Conservation (phyloP, 2,797 vertebrate genomes). For the Sciurus vulgaris region DNA sequence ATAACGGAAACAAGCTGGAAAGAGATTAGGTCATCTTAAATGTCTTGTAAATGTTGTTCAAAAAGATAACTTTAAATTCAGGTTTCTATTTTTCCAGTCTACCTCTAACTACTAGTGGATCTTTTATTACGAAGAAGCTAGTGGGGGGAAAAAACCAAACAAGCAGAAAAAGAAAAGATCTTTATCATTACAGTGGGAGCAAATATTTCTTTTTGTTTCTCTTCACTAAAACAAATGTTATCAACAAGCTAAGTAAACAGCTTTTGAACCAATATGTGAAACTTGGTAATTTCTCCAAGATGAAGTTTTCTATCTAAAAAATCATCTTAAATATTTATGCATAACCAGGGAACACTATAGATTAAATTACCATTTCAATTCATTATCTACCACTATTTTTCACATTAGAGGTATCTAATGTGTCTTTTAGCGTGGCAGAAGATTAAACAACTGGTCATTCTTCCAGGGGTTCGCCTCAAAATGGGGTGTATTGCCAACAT, state of each 20-base stretch:
- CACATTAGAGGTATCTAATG: neutral
- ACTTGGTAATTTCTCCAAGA: conserved; percentile 44
- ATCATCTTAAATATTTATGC: neutral
- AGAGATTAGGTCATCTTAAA: neutral
- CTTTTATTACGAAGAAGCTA: conserved; percentile 14
- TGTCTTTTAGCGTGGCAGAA: neutral
- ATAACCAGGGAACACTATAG: neutral
- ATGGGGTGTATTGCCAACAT: neutral
- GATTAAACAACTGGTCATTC: neutral
- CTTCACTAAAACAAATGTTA: conserved; percentile 69
- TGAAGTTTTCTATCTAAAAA: conserved; percentile 54
- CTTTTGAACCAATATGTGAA: conserved; percentile 59
- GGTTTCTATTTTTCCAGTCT: conserved; percentile 32
- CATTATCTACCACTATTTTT: neutral
- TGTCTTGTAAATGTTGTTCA: conserved; percentile 17
- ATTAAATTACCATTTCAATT: neutral
- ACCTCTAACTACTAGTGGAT: conserved; percentile 25
- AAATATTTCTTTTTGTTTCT: conserved; percentile 49
- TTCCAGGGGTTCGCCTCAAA: neutral
- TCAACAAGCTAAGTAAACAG: neutral
- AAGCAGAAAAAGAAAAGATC: conserved; percentile 46
- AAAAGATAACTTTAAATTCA: conserved; percentile 44
- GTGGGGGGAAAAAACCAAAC: neutral
- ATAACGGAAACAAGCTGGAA: neutral
- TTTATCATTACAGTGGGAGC: neutral